phyloP scores from a whole-genome alignment of 2,797 vertebrate genomes.

The Taeniopygia guttata region DNA sequence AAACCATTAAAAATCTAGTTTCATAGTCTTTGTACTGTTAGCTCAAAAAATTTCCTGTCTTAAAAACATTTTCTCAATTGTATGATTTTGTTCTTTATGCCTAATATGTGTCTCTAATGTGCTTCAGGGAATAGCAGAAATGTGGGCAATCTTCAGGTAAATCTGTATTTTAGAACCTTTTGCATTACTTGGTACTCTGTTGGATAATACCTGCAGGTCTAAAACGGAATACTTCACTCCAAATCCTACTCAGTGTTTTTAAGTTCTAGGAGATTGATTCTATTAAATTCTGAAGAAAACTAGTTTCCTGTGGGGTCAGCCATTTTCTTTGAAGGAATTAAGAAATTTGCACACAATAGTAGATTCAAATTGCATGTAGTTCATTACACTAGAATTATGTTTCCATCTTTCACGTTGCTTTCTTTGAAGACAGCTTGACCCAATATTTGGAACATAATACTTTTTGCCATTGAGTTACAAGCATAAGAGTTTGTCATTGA shows the following conservation, averaged over 20 bases:
- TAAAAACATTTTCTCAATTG: background rate
- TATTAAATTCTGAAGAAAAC: background rate
- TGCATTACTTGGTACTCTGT: background rate
- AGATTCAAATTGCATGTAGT: background rate
- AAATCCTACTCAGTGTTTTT: background rate
- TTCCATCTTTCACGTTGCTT: background rate
- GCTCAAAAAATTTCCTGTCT: background rate
- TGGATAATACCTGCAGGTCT: background rate
- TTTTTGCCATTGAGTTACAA: background rate
- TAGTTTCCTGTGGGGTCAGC: background rate
- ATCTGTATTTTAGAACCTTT: background rate
- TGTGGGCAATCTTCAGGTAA: background rate
- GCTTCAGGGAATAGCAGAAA: background rate
- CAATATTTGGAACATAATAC: background rate
- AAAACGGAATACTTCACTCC: background rate
- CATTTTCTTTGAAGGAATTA: background rate
- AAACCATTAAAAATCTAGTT: background rate
- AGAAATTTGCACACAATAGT: background rate
- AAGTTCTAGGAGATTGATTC: background rate
- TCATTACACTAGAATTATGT: background rate
- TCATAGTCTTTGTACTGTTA: background rate
- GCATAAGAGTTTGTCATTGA: background rate
- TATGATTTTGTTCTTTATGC: background rate
- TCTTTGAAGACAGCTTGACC: background rate
- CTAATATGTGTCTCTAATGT: background rate